Evolutionary conservation across 2,888 invertebrate genomes (phyloP), one percentile per base, ranked within the genome.

Genomic region (Acrobasis repandana): DNA sequence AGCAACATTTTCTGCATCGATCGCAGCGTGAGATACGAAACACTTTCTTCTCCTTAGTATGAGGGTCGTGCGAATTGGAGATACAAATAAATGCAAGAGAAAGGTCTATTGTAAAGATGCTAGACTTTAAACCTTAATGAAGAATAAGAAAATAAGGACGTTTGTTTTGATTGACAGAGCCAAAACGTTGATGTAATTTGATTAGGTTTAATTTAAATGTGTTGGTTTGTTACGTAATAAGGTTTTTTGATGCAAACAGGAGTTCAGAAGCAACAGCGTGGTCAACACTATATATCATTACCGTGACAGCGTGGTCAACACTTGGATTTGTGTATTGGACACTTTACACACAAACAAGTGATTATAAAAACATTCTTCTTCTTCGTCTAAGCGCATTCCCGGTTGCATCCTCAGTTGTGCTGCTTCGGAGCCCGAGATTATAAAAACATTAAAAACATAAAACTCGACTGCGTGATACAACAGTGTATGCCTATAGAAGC

Each of bases 31-130:
- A 54, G 54, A 54, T 54, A 54, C 20, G 9, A 4, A 36, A 57
- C n/a, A 58, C 57, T 58, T 58, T 58, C 57, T 58, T 58, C 57
- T 58, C 11, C 36, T 58, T 58, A 49, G 48, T 58, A 58, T 58
- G 48, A 58, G 28, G 1, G 28, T 15, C 57, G 57, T 58, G 54
- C 18, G 38, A 38, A 36, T 33, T 36, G 52, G n/a, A 28, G 28
- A 28, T 15, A 51, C 28, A 14, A 50, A 50, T 50, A 49, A 4
- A 49, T 51, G 6, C 52, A 38, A 38, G 54, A 38, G 54, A 54
- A 54, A 54, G 38, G 54, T 38, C 10, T 5, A 11, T 20, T 38
- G 38, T 14, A 20, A 20, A 3, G 2, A 43, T n/a, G 43, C 5
- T 14, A 11, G 43, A n/a, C 4, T 43, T 43, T 43, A 43, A 11